These are phyloP conservation scores for Crenuchus spilurus DNA, from an alignment of 2,797 vertebrate species.

Conservation along the genomic window DNA sequence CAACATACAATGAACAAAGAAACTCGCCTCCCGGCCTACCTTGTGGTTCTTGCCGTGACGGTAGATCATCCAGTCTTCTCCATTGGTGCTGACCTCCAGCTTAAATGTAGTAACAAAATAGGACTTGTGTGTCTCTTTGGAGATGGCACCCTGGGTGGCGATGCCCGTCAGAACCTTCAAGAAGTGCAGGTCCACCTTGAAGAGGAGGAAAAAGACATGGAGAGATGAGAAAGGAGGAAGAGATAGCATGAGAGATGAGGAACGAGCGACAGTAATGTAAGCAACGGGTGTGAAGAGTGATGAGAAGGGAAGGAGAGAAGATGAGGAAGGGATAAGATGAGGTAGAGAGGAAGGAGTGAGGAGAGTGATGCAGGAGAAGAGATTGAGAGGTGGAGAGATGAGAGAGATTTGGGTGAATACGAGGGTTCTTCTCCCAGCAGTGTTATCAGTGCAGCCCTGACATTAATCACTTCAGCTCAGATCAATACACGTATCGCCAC, in stretches of 20 bases:
- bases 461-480: slow-evolving; percentile 51
- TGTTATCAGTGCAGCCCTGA: slow-evolving; percentile 36
- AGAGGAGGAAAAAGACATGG: slow-evolving; percentile 68
- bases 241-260: neutral
- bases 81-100: slow-evolving; percentile 97
- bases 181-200: slow-evolving; percentile 72
- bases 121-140: slow-evolving; percentile 89
- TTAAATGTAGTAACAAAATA: slow-evolving; percentile 95
- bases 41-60: slow-evolving; percentile 97
- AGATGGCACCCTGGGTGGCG: slow-evolving; percentile 94
- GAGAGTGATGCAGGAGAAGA: neutral
- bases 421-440: slow-evolving; percentile 27
- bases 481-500: slow-evolving; percentile 75
- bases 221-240: neutral
- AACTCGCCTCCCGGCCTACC: too few relatives aligned
- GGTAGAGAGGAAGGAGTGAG: neutral
- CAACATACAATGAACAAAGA: slow-evolving; percentile 15
- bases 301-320: neutral
- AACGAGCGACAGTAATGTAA: neutral
- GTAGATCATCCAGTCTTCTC: slow-evolving; percentile 99
- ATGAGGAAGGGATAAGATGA: neutral
- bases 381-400: slow-evolving; percentile 6
- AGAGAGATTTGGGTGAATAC: slow-evolving; percentile 30
- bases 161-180: slow-evolving; percentile 93
- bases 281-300: neutral